A percentile compares a stretch with the other conserved stretches of the same genome.
phyloP scores from a whole-genome alignment of 2,113 vertebrate species.

The Henicopernis longicauda region DNA sequence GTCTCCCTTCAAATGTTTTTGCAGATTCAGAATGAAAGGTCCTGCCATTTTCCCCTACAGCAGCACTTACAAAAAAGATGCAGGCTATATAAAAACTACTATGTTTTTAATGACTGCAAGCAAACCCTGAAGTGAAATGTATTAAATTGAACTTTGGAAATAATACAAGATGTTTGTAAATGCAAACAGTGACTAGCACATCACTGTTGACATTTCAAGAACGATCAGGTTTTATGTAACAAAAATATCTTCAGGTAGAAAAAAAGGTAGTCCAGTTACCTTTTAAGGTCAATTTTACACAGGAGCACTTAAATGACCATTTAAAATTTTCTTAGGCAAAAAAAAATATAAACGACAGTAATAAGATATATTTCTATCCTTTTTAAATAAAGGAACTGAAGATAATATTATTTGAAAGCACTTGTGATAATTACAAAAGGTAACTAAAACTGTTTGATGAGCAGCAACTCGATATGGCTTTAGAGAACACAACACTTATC shows the following conservation, averaged over 20 bases:
- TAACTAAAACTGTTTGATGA: not conserved
- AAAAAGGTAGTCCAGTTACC: not conserved
- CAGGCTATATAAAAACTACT: not conserved
- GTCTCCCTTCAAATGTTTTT: not conserved
- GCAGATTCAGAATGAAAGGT: not conserved
- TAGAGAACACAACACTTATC: not conserved
- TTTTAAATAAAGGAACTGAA: not conserved
- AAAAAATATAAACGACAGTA: not conserved
- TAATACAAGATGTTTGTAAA: not conserved
- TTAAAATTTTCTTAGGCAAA: not conserved
- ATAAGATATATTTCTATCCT: not conserved
- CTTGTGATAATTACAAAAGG: not conserved
- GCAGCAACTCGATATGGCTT: not conserved
- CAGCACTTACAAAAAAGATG: not conserved
- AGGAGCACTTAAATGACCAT: not conserved
- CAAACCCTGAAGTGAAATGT: not conserved
- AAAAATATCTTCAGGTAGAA: not conserved
- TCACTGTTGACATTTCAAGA: not conserved
- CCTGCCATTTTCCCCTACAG: accelerated
- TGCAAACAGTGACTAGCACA: not conserved
- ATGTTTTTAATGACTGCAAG: not conserved
- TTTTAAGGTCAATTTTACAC: not conserved
- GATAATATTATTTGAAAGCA: not conserved
- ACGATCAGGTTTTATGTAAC: not conserved
- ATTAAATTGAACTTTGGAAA: not conserved